Percentiles rank a stretch among this genome's conserved stretches.
Conservation (phyloP, 2,113 vertebrate species). For the Pachycephala philippinensis region DNA sequence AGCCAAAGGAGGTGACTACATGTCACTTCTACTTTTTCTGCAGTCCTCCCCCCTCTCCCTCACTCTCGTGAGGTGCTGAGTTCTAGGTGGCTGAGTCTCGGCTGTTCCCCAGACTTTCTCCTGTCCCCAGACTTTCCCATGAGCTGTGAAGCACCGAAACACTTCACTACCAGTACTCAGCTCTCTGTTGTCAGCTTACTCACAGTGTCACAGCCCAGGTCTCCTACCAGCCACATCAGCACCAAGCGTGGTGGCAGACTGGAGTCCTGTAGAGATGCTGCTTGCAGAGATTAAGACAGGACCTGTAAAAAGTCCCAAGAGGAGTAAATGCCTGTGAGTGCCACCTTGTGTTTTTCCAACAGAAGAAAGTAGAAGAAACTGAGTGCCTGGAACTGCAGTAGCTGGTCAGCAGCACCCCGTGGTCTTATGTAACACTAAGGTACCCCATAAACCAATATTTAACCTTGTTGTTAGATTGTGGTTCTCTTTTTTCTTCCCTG, state of each 20-base stretch:
- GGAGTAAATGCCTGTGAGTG: not conserved
- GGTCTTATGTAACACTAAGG: not conserved
- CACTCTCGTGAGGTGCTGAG: not conserved
- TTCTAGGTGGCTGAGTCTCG: not conserved
- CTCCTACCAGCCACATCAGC: not conserved
- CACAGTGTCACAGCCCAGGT: not conserved
- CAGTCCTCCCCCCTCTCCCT: not conserved
- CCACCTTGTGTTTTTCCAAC: not conserved
- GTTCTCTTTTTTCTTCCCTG: not conserved
- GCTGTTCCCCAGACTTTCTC: not conserved
- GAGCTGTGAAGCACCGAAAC: not conserved
- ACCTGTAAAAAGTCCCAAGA: not conserved
- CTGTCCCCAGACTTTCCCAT: too few relatives aligned
- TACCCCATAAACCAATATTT: not conserved
- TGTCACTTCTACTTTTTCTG: not conserved
- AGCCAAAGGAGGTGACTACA: not conserved
- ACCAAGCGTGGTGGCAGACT: not conserved
- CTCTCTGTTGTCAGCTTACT: not conserved
- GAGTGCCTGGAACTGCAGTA: not conserved
- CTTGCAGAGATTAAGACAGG: not conserved
- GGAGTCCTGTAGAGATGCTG: not conserved
- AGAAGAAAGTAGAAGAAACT: not conserved
- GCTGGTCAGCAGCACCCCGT: not conserved
- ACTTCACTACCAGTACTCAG: fast-evolving
- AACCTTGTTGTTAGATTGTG: not conserved